Evolutionary conservation across 2,113 vertebrate genomes (phyloP).

Genomic region (Grammomys surdaster): DNA sequence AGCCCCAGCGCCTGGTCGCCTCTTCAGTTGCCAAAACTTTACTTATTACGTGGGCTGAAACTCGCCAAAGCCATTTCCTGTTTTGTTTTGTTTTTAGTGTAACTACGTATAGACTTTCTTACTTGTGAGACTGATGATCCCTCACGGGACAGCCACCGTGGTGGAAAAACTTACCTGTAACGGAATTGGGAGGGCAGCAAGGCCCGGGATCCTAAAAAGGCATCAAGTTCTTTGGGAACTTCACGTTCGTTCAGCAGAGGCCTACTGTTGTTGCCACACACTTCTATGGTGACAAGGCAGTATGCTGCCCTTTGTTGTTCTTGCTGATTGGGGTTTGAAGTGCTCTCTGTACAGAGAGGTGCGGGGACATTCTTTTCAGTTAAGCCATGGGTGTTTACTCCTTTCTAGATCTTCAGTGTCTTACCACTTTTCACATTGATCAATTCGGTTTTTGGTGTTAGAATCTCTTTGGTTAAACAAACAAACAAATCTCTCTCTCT

Average conservation of each 20-base stretch:
- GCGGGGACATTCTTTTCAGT: not conserved
- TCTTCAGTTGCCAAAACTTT: slow-evolving; percentile 66
- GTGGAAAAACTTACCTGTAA: slow-evolving; percentile 57
- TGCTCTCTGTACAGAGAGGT: not conserved
- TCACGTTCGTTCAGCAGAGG: not conserved
- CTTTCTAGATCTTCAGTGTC: not conserved
- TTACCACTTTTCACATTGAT: not conserved
- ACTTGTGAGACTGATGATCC: not conserved
- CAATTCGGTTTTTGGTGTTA: slow-evolving; percentile 43
- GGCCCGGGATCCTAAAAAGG: not conserved
- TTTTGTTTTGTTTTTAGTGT: not conserved
- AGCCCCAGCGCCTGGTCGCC: not conserved
- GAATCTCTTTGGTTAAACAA: not conserved
- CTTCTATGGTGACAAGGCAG: slow-evolving; percentile 20
- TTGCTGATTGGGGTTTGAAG: not conserved
- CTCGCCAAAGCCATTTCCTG: slow-evolving; percentile 73
- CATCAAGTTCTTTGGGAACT: not conserved
- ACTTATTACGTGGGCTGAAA: slow-evolving; percentile 15
- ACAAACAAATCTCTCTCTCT: not conserved
- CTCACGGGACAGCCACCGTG: not conserved
- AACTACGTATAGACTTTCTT: not conserved
- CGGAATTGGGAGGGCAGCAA: not conserved
- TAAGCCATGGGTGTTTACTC: not conserved
- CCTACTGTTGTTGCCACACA: not conserved
- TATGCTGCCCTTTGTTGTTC: slow-evolving; percentile 50